Evolutionary conservation across 37 sponge, comb jelly and placozoan species (phyloP).

Genomic region (Bolinopsis microptera): DNA sequence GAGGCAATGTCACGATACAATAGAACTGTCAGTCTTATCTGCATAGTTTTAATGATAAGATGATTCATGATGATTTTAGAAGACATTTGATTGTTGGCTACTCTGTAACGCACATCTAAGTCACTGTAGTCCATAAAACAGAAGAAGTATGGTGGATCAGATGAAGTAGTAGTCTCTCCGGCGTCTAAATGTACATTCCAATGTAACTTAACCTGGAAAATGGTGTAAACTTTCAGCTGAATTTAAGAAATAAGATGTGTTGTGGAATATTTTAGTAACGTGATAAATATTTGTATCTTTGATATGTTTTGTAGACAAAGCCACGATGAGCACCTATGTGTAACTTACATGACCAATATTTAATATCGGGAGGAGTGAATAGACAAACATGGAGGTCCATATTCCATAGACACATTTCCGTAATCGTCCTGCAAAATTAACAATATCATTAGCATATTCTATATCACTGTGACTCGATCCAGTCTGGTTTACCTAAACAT

Average conservation of each 20-base stretch:
- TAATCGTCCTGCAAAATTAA: neutral
- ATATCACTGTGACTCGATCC: neutral
- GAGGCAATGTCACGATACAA: too few relatives aligned
- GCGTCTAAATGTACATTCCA: neutral
- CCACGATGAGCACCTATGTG: neutral
- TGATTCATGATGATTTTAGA: too few relatives aligned
- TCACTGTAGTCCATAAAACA: conserved; percentile 16
- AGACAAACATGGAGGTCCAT: conserved; percentile 14
- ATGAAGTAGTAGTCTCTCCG: neutral
- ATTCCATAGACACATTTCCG: conserved; percentile 17
- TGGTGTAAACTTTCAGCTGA: too few relatives aligned
- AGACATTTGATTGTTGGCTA: too few relatives aligned
- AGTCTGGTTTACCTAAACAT: neutral
- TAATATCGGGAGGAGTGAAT: neutral
- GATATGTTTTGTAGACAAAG: too few relatives aligned
- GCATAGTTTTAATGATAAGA: too few relatives aligned
- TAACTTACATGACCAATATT: conserved; percentile 48
- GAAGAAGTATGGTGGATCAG: neutral
- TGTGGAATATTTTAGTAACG: too few relatives aligned
- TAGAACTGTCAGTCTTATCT: too few relatives aligned
- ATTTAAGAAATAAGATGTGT: too few relatives aligned
- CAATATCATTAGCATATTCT: neutral
- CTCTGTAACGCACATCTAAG: neutral
- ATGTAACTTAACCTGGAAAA: neutral
- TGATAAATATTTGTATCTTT: too few relatives aligned